Base-by-base conservation (phyloP, 2,113 vertebrate genomes). In the Orientallactaga bullata region DNA sequence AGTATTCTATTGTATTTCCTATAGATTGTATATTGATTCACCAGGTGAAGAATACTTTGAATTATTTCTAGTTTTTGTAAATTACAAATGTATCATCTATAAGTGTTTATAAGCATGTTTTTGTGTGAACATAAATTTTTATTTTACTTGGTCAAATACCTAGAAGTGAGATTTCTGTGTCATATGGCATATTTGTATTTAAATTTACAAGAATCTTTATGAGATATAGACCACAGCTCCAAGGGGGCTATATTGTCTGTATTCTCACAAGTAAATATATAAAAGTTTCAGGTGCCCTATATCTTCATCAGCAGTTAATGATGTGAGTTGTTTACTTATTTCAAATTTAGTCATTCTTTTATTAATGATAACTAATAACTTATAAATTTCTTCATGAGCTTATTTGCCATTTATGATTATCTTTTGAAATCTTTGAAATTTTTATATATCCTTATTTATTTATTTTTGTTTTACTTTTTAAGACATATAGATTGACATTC, bases 21-120 rank as follows among this genome's bases (percentile, higher is more conserved):
- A 6, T 24, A 58, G n/a, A 74, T 76, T 90, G 12, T 83, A 81
- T 87, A 92, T 42, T 69, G 61, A 83, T 71, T 82, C 24, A 83
- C 24, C 17, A 78, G 47, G 37, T 89, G n/a, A 89, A 79, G 21
- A 77, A 66, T 28, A 82, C 63, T 93, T 93, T 61, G 69, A 72
- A 30, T 72, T 71, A 7, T 28, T 91, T 96, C 39, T 37, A 94
- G n/a, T 60, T 93, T 90, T 85, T 73, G n/a, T 7, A 15, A 83
- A n/a, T 80, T 85, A 63, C 16, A 85, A 55, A 66, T 82, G 1
- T 55, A 77, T 78, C 39, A 68, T 24, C 15, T 91, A 35, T 73
- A 84, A 94, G 73, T 35, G 55, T 55, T 55, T 55, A 76, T 90
- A 26, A 61, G 32, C 5, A 39, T 18, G 1, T 69, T 63, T 86